Evolutionary conservation across 2,797 vertebrate species (phyloP), one percentile per base, ranked within the genome.

Genomic region (Lagodon rhomboides): DNA sequence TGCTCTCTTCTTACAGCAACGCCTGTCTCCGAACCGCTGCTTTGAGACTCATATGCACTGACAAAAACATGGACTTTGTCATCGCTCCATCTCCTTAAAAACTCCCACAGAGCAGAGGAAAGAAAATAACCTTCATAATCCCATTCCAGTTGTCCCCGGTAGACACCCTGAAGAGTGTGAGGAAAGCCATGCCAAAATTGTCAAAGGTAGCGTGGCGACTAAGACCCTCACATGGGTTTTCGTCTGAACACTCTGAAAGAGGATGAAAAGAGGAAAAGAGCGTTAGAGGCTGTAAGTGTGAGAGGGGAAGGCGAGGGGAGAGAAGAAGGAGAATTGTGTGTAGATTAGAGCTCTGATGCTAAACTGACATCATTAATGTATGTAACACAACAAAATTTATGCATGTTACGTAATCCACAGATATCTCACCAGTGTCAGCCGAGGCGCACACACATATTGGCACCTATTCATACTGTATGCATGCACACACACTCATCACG

Each of bases 121-220:
- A 46, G 75, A 68, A 58, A 80, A 74, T 75, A 97, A 98, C 98
- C 97, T 99, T 99, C 98, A 99, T 98, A 92, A 99, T 99, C 20
- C 98, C 98, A 0, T 98, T 99, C 98, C 98, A 99, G 95, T 99
- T 99, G 95, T 99, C 98, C 6, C 98, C 98, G 0, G 98, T 99
- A 18, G 98, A 99, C 81, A 99, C 96, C 2, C 98, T 95, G 94
- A 99, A 99, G 84, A 99, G 96, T 0, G 98, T 99, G 87, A 99
- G 97, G 85, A 99, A 99, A 68, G 98, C 98, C 97, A 99, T 99
- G 84, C 98, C 98, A 0, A 99, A 98, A 94, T 98, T 98, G 94
- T 97, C 96, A 87, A 99, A 99, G 69, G 98, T 99, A 11, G 98
- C 98, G 0, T 99, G 97, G 60, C 98, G 93, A 86, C 98, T 99